Conservation (phyloP, 2,888 invertebrate species). For the Agapetus fuscipes region DNA sequence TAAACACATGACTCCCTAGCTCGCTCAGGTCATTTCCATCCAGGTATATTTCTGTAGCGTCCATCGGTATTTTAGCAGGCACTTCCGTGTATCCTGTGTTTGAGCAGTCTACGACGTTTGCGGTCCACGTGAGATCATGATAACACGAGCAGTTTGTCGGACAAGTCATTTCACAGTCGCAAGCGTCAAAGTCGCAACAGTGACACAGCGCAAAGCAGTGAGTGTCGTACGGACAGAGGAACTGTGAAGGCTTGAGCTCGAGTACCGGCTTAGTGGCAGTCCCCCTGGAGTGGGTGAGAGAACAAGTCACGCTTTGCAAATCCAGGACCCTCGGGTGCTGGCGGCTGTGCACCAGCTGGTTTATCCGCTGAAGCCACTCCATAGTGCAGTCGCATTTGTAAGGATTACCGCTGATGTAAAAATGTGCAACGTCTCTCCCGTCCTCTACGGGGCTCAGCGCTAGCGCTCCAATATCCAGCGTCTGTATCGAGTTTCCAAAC, state of each 20-base stretch:
- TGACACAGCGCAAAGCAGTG: slow-evolving; percentile 83
- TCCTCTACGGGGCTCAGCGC: slow-evolving; percentile 56
- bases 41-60: slow-evolving; percentile 79
- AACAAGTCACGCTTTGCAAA: slow-evolving; percentile 66
- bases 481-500: slow-evolving; percentile 62
- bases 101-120: slow-evolving; percentile 76
- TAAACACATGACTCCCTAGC: slow-evolving; percentile 74
- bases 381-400: slow-evolving; percentile 79
- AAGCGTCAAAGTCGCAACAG: slow-evolving; percentile 83
- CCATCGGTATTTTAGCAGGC: slow-evolving; percentile 76
- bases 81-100: slow-evolving; percentile 62
- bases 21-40: slow-evolving; percentile 73
- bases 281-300: slow-evolving; percentile 55
- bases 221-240: slow-evolving; percentile 70
- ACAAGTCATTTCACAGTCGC: slow-evolving; percentile 87
- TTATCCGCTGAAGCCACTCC: slow-evolving; percentile 77
- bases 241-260: slow-evolving; percentile 63
- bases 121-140: slow-evolving; percentile 76
- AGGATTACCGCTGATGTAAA: slow-evolving; percentile 75
- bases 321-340: slow-evolving; percentile 74
- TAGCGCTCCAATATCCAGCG: slow-evolving; percentile 63
- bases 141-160: slow-evolving; percentile 77
- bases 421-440: slow-evolving; percentile 64
- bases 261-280: slow-evolving; percentile 63
- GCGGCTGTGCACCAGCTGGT: slow-evolving; percentile 63